These are phyloP conservation scores for Melitaea cinxia DNA, from an alignment of 1,140 invertebrate genomes.

Conservation along the genomic window DNA sequence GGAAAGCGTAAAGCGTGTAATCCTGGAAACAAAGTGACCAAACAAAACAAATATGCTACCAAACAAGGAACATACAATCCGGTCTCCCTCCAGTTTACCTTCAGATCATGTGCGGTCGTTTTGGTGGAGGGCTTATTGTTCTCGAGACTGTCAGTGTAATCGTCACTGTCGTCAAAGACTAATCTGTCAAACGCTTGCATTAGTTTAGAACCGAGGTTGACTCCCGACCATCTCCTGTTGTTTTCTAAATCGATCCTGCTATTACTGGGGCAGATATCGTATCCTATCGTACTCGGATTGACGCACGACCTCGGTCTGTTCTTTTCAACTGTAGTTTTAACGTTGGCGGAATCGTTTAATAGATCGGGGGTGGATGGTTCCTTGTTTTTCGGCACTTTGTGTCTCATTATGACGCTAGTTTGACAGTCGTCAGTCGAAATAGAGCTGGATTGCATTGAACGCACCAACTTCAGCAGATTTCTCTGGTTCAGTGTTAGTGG, in stretches of 20 bases:
- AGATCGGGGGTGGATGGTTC: constrained; percentile 81
- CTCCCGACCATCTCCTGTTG: constrained; percentile 88
- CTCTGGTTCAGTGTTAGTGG: constrained; percentile 82
- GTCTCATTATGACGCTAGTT: constrained; percentile 80
- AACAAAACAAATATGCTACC: constrained; percentile 50
- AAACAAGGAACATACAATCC: constrained; percentile 49
- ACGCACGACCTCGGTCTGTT: constrained; percentile 87
- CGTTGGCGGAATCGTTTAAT: constrained; percentile 81
- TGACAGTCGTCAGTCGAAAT: constrained; percentile 81
- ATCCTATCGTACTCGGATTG: constrained; percentile 79
- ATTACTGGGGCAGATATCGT: constrained; percentile 75
- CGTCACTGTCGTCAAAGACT: constrained; percentile 86
- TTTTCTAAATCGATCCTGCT: constrained; percentile 83
- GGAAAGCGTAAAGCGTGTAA: constrained; percentile 43
- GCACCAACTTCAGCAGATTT: constrained; percentile 82
- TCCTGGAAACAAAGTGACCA: constrained; percentile 41
- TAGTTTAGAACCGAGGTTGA: constrained; percentile 86
- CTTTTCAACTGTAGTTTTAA: constrained; percentile 80
- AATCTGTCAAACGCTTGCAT: constrained; percentile 87
- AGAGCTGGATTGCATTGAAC: constrained; percentile 81
- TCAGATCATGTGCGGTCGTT: constrained; percentile 60
- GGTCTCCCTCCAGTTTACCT: constrained; percentile 68
- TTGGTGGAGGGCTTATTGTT: constrained; percentile 77
- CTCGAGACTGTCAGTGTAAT: constrained; percentile 89
- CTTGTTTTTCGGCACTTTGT: constrained; percentile 72